Percentiles rank a stretch among this genome's conserved stretches.
Conservation (phyloP, 30 jellyfish, hydroid and myxozoan genomes). For the Aurelia sp. region DNA sequence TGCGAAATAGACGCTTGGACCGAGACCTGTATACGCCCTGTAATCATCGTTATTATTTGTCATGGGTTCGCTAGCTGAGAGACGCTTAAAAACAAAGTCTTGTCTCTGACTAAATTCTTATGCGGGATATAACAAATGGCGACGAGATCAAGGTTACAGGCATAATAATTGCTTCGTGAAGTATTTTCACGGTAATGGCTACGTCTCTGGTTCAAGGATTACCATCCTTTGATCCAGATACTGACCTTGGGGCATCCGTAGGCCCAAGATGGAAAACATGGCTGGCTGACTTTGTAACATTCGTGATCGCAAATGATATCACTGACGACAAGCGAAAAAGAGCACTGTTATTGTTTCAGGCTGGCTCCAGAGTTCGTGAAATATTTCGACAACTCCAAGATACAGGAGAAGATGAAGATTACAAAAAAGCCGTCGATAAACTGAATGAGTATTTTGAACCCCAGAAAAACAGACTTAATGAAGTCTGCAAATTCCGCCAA, state of each 20-base stretch:
- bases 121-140: too few species aligned
- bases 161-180: too few species aligned
- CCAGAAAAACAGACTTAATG: slow-evolving; percentile 25
- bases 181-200: too few species aligned
- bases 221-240: slow-evolving; percentile 34
- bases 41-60: too few species aligned
- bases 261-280: slow-evolving; percentile 37
- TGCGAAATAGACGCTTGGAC: too few species aligned
- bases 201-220: too few species aligned
- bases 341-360: slow-evolving; percentile 23
- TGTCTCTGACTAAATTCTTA: too few species aligned
- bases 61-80: too few species aligned
- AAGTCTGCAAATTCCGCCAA: slow-evolving; percentile 25
- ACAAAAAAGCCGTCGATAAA: slow-evolving; percentile 10
- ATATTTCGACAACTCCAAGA: too few species aligned
- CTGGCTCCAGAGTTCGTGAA: slow-evolving; percentile 49
- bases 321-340: slow-evolving; percentile 28
- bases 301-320: slow-evolving; percentile 18
- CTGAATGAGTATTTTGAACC: slow-evolving; percentile 31
- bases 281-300: slow-evolving; percentile 25
- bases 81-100: too few species aligned
- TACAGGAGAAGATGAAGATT: slow-evolving; percentile 20
- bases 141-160: too few species aligned
- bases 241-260: slow-evolving; percentile 23
- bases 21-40: too few species aligned